A percentile compares a stretch with the other conserved stretches of the same genome.
These are phyloP conservation scores for Pterostichus madidus DNA, from an alignment of 2,888 invertebrate species.

Conservation along the genomic window DNA sequence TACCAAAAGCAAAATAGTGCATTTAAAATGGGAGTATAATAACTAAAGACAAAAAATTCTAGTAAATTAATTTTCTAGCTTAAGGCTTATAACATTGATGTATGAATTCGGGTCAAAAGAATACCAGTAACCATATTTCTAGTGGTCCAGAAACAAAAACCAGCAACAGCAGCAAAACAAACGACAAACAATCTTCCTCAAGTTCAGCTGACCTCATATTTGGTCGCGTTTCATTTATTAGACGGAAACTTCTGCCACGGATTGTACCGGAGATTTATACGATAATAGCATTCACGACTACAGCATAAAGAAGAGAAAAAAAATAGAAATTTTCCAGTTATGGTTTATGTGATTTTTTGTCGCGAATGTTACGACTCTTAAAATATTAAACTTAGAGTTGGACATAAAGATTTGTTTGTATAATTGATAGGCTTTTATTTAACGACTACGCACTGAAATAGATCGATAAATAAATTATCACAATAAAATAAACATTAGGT, in stretches of 20 bases:
- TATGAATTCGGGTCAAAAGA: constrained; percentile 1
- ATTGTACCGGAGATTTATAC: constrained; percentile 40
- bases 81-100: neutral
- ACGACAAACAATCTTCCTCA: constrained; percentile 22
- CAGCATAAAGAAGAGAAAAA: neutral
- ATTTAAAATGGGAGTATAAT: no score
- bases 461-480: neutral
- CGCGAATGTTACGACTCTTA: constrained; percentile 42
- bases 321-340: constrained; percentile 12
- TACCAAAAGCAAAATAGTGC: no score
- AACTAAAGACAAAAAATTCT: no score
- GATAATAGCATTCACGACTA: constrained; percentile 19
- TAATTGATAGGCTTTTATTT: constrained; percentile 19
- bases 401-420: constrained; percentile 11
- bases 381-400: constrained; percentile 27
- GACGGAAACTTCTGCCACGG: neutral
- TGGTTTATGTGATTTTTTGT: constrained; percentile 27
- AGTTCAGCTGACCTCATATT: constrained; percentile 33
- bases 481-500: neutral
- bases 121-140: neutral
- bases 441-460: constrained; percentile 5
- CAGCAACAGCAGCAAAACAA: constrained; percentile 12
- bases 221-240: constrained; percentile 34
- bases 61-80: no score
- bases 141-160: constrained; percentile 23